phyloP scores from a whole-genome alignment of 2,113 vertebrate species.

The Phocoena phocoena region DNA sequence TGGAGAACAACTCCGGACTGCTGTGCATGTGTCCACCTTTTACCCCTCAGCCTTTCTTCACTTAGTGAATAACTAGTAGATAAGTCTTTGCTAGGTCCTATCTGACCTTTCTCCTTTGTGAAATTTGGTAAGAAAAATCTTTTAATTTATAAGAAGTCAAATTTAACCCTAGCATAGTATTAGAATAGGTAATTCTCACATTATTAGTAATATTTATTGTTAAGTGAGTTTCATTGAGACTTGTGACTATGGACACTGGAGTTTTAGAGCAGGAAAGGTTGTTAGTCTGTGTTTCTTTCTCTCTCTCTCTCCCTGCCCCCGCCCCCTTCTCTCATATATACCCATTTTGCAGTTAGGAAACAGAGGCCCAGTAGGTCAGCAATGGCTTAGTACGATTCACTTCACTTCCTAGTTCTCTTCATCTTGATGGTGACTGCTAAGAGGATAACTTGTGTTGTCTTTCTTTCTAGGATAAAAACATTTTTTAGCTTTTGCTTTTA shows the following conservation, averaged over 20 bases:
- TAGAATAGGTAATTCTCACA: background rate
- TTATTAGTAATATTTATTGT: background rate
- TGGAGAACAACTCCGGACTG: background rate
- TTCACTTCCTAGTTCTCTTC: background rate
- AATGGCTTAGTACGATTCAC: background rate
- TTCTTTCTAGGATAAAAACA: background rate
- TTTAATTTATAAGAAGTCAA: conserved; percentile 20
- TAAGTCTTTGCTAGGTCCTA: background rate
- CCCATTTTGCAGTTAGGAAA: background rate
- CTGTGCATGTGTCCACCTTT: background rate
- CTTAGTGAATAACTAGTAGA: background rate
- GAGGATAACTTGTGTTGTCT: background rate
- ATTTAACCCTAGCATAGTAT: conserved; percentile 18
- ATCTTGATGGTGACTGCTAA: background rate
- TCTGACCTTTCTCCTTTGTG: background rate
- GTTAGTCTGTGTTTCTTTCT: background rate
- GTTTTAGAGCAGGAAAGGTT: conserved; percentile 15
- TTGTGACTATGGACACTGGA: background rate
- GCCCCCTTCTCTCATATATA: background rate
- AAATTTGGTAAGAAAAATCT: background rate
- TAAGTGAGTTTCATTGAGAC: conserved; percentile 3
- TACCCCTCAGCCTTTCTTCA: background rate
- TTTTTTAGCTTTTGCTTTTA: conserved; percentile 47
- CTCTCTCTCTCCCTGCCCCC: background rate
- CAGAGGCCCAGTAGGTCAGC: background rate